Base-by-base conservation (phyloP, 2,113 vertebrate genomes). In the Eptatretus burgeri region DNA sequence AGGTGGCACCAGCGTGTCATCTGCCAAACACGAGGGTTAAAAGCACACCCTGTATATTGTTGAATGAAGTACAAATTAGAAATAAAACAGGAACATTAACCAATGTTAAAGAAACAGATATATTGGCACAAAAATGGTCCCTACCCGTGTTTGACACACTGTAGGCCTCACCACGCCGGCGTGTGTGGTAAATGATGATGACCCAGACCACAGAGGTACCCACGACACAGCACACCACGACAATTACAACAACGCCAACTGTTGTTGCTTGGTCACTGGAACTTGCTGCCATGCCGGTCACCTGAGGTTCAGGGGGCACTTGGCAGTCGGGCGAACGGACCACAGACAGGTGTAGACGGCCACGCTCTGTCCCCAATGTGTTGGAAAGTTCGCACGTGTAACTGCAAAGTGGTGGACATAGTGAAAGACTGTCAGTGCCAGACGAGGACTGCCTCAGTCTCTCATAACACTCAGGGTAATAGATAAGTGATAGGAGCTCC, bases 341-440 rank as follows among this genome's bases (percentile, higher is more conserved):
- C 27, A 98, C 82, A 0, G 71, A 76, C 64, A 98, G 80, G 20
- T 74, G 78, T 19, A 93, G 73, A 14, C 84, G 77, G 64, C 91
- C 91, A 51, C 91, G 74, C 72, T 91, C 84, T 0, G 87, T 93
- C 70, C 91, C 91, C 14, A 94, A 75, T 0, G 83, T 79, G 52
- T 98, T 98, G 19, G 89, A 98, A 85, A 98, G 89, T 71, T 94
- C 82, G 20, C 91, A 98, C 0, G 86, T 95, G 71, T 95, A 95
- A 27, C 78, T 84, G 12, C 91, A 88, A 0, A 82, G 27, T 41
- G 27, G 27, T 41, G 27, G 3, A 41, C 27, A 41, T 7, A 41
- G 27, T 41, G 27, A 41, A 41, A 41, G 27, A 41, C 27, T 41
- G 27, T 41, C 27, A 41, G 27, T 41, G 7, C 27, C 27, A 41